Evolutionary conservation across 1,140 invertebrate species (phyloP).

Genomic region (Megalopta genalis): DNA sequence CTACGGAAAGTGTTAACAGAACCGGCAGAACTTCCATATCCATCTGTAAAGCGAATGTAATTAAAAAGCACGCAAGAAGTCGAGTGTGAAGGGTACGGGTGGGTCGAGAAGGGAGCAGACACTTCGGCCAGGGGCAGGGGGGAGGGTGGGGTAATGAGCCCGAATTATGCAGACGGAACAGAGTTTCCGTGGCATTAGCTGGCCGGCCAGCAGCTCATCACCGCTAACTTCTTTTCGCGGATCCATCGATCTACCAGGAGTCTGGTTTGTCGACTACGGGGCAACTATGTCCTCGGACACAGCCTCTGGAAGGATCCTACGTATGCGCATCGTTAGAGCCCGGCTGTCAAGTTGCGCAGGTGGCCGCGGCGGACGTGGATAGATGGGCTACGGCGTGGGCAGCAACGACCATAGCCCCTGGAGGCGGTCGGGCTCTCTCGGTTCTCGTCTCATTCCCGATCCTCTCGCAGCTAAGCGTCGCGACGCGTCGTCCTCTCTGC

Average conservation of each 20-base stretch:
- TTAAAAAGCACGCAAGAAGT: no score
- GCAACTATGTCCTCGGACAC: conserved; percentile 18
- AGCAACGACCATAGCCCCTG: conserved; percentile 47
- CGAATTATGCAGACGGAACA: neutral
- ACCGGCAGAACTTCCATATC: no score
- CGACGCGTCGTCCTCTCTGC: conserved; percentile 1
- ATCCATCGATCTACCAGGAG: conserved; percentile 18
- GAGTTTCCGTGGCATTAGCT: neutral
- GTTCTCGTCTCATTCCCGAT: no score
- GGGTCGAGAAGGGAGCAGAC: no score
- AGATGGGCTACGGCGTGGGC: conserved; percentile 57
- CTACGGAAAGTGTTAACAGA: no score
- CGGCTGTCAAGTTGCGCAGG: conserved; percentile 62
- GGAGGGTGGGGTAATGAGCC: neutral
- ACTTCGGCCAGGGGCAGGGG: no score
- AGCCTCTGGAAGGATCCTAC: conserved; percentile 42
- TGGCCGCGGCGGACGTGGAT: conserved; percentile 65
- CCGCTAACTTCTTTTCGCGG: neutral
- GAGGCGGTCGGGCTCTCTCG: conserved; percentile 36
- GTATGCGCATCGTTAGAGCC: conserved; percentile 64
- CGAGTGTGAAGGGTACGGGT: no score
- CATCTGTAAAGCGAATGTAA: no score
- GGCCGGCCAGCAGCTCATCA: neutral
- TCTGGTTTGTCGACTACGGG: neutral
- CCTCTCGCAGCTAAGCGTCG: neutral